Conservation (phyloP, 1,140 invertebrate genomes). For the Hyles vespertilio region DNA sequence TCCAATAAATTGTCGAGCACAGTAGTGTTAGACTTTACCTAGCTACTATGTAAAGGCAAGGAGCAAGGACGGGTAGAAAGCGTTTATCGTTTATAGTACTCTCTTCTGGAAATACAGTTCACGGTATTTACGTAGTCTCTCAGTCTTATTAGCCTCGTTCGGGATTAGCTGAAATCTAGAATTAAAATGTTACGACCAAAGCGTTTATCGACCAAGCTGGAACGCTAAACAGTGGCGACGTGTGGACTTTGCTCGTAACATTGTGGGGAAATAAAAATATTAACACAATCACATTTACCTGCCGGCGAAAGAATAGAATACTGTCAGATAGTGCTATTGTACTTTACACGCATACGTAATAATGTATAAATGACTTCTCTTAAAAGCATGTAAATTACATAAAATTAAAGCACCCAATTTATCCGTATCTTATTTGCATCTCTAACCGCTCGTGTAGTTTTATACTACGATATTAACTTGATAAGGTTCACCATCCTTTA, state of each 20-base stretch:
- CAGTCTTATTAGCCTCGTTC: slow-evolving; percentile 68
- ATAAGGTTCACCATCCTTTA: slow-evolving; percentile 29
- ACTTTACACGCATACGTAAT: slow-evolving; percentile 45
- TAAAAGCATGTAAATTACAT: slow-evolving; percentile 53
- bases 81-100: slow-evolving; percentile 63
- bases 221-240: too few species aligned
- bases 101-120: slow-evolving; percentile 68
- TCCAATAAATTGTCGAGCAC: slow-evolving; percentile 33
- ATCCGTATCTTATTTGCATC: slow-evolving; percentile 47
- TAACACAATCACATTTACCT: slow-evolving; percentile 15
- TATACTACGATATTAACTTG: slow-evolving; percentile 28
- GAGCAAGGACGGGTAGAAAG: slow-evolving; percentile 74
- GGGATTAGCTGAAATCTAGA: slow-evolving; percentile 52
- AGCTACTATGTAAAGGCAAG: slow-evolving; percentile 74
- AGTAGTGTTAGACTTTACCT: slow-evolving; percentile 65
- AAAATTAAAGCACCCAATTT: slow-evolving; percentile 67
- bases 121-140: slow-evolving; percentile 68
- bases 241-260: too few species aligned
- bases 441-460: slow-evolving; percentile 36
- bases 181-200: slow-evolving; percentile 11
- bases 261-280: neutral
- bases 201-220: neutral
- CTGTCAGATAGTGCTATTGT: slow-evolving; percentile 50
- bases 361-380: slow-evolving; percentile 39
- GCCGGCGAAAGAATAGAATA: slow-evolving; percentile 25